Evolutionary conservation across 1,140 invertebrate genomes (phyloP), one percentile per base, ranked within the genome.

Genomic region (Leguminivora glycinivorella): DNA sequence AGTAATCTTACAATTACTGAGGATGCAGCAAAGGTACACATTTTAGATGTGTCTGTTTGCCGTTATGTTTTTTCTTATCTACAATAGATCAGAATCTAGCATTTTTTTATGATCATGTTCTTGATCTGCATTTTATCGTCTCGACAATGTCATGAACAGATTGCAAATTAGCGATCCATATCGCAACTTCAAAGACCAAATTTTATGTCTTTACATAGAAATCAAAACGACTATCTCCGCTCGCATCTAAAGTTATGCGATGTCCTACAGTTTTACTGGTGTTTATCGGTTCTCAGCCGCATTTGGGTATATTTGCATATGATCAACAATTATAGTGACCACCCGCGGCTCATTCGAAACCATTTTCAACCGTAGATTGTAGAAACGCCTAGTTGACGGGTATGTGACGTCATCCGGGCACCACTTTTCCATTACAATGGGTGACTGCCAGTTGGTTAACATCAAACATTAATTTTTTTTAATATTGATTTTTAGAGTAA

Each of bases 261-360:
- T 47, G 7, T 25, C 40, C 38, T 19, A 68, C 67, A 68, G 43
- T 26, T 68, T 68, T 14, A 47, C 40, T 25, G 38, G 67, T 68
- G 43, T 68, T 47, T 68, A 47, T 22, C 19, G 38, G 17, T 24
- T 22, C 34, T 40, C 38, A 12, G 17, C 17, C 40, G 19, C 10
- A 67, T 47, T 40, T 40, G 66, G 40, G 19, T 67, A 77, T 77
- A 75, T 84, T 82, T 85, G 83, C 81, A 88, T 87, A 83, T 80
- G 70, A 85, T 83, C 83, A 80, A 80, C 78, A 84, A 88, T 88
- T 88, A 88, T 81, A 78, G 71, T 7, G 85, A 83, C 83, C 86
- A 82, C 83, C 84, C 82, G 58, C n/a, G 58, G 58, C 4, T 29
- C 58, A n/a, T 7, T 25, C 25, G 14, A 29, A 63, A 29, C 14